These are phyloP conservation scores for Amblyraja radiata DNA, from an alignment of 2,797 vertebrate species.

Conservation along the genomic window DNA sequence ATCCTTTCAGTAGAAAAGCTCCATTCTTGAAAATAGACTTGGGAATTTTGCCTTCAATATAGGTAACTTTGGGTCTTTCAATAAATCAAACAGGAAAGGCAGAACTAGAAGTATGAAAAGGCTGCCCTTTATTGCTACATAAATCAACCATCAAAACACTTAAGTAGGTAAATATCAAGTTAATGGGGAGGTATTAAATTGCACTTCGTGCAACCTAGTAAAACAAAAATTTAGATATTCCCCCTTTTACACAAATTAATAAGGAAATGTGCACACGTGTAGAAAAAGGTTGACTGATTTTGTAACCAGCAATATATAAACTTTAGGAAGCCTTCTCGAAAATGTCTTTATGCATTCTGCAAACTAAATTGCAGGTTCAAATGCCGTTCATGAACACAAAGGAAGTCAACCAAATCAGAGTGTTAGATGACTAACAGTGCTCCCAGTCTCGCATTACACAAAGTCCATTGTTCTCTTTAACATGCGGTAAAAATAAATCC, in stretches of 20 bases:
- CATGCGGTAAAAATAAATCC: not conserved
- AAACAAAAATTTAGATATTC: not conserved
- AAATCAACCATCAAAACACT: not conserved
- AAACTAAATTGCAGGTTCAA: not conserved
- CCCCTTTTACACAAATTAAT: not conserved
- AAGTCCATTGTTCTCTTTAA: not conserved
- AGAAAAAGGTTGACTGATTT: not conserved
- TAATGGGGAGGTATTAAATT: not conserved
- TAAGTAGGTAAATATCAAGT: not conserved
- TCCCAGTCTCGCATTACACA: not conserved
- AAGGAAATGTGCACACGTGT: not conserved
- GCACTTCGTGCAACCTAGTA: not conserved
- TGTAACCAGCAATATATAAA: not conserved
- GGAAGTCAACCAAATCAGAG: not conserved
- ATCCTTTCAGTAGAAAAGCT: not conserved
- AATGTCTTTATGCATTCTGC: not conserved
- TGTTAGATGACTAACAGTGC: not conserved
- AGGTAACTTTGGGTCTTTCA: too few relatives aligned
- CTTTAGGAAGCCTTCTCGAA: not conserved
- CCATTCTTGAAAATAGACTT: not conserved
- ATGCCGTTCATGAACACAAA: not conserved
- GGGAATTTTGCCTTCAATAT: not conserved
- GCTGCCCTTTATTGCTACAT: not conserved
- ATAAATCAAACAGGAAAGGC: too few relatives aligned
- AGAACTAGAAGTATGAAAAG: not conserved